Conservation (phyloP, 2,113 vertebrate genomes). For the Actenoides hombroni region DNA sequence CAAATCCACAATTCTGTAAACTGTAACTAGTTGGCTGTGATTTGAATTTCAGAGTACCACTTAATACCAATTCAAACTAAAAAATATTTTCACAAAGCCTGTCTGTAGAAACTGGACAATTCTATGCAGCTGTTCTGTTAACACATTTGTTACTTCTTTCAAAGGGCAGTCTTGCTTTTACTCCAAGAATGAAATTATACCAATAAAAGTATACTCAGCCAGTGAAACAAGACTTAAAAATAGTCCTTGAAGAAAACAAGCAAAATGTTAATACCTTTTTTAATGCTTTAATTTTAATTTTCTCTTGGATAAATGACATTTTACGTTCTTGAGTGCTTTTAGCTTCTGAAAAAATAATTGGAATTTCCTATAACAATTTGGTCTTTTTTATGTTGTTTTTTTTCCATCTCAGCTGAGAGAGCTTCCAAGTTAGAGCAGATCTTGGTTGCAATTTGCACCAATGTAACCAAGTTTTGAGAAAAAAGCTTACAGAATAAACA, state of each 20-base stretch:
- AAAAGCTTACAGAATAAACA: conserved; percentile 67
- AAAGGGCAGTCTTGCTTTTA: background rate
- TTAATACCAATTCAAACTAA: background rate
- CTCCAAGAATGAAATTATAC: background rate
- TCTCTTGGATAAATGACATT: background rate
- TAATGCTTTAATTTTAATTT: background rate
- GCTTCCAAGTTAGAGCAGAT: background rate
- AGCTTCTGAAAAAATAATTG: background rate
- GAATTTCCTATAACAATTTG: background rate
- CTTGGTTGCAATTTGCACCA: conserved; percentile 11
- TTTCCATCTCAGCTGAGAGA: background rate
- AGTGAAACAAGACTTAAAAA: background rate
- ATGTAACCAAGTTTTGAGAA: conserved; percentile 64
- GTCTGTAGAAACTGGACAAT: background rate
- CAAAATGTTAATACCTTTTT: background rate
- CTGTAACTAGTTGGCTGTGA: background rate
- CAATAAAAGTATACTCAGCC: background rate
- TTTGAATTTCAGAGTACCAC: background rate
- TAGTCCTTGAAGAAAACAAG: background rate
- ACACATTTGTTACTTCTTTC: background rate
- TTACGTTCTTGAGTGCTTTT: background rate
- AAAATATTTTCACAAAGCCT: background rate
- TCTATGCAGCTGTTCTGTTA: background rate
- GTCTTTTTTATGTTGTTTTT: background rate
- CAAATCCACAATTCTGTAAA: background rate